Base-by-base conservation (phyloP, 2,113 vertebrate species). In the Triplophysa siluroides region DNA sequence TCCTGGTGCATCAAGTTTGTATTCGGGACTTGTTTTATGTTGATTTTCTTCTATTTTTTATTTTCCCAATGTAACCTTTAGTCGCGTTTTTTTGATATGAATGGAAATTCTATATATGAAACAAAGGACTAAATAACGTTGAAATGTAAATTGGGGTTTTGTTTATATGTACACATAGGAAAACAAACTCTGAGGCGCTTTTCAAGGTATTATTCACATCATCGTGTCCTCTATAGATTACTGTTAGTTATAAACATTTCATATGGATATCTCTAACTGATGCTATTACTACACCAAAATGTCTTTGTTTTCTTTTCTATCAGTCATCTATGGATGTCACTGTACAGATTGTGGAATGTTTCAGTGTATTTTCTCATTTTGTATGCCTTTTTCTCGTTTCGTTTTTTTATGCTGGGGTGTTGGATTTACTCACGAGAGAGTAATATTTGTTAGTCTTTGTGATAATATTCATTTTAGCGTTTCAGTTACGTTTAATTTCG, bases 301-400 rank as follows among this genome's bases (percentile, higher is more conserved):
- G 69, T 60, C 78, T 80, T 62, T 73, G 65, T 29, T 78, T 81
- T 72, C 76, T 87, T 93, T 92, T 91, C 88, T 92, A 92, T 92
- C 90, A 90, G 90, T 93, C 89, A 89, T 93, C 79, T 87, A 90
- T 92, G 92, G 92, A 93, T 93, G 92, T 94, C 92, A 91, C 88
- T 93, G 92, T 94, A 93, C 92, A 93, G 91, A 92, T 93, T 92
- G 92, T 93, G 92, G 92, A 93, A 93, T 91, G 90, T 93, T 92
- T 92, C 87, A 89, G 86, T 85, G 82, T 90, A 86, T 91, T 89
- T 83, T 89, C 86, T 86, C 76, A 85, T 90, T 92, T 92, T 92
- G 90, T 91, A 91, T 67, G 45, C 18, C 58, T 33, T 86, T 87
- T 78, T 88, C 88, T 70, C 4, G 33, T 67, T 83, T 85, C 81